Base-by-base conservation (phyloP, 2,113 vertebrate genomes). In the Columbina picui region DNA sequence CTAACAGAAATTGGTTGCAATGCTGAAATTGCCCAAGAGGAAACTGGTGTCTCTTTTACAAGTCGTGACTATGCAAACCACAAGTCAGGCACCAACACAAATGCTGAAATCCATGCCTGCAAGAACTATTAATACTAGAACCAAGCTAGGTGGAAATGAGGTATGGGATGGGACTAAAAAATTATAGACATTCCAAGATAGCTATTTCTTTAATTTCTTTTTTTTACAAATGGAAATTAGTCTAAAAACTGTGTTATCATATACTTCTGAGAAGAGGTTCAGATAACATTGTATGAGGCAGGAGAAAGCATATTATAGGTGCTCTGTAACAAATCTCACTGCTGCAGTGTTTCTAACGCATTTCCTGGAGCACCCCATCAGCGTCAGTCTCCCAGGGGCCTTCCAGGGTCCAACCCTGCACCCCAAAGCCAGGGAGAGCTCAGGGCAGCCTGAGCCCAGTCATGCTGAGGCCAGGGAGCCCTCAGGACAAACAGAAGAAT, bases 11-110 rank as follows among this genome's bases (percentile, higher is more conserved):
- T 81, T 21, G 81, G 91, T 49, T 94, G 81, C 68, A 94, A 93
- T 34, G 43, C 84, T 71, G 78, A 87, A 83, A 68, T 95, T 93
- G 82, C 96, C 70, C 74, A 80, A 96, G 90, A 97, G 95, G 95
- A 98, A 96, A 85, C 82, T 63, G 75, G n/a, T 68, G 70, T 69
- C 83, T 92, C 36, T 93, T 55, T 85, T 81, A 90, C 86, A 76
- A 82, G 61, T 67, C 71, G 74, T 91, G 69, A 96, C 82, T 69
- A 87, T 3, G 5, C 22, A 93, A 95, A 80, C 74, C 61, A 90
- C 92, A 73, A 85, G 53, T 15, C 81, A 69, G 60, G 84, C 89
- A 87, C n/a, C 56, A 45, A 89, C 89, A 73, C 12, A 68, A 88
- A 55, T 39, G 29, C 18, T 68, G 59, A 85, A 83, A 82, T 27